phyloP scores from a whole-genome alignment of 2,113 vertebrate genomes.

The Callipepla californica region DNA sequence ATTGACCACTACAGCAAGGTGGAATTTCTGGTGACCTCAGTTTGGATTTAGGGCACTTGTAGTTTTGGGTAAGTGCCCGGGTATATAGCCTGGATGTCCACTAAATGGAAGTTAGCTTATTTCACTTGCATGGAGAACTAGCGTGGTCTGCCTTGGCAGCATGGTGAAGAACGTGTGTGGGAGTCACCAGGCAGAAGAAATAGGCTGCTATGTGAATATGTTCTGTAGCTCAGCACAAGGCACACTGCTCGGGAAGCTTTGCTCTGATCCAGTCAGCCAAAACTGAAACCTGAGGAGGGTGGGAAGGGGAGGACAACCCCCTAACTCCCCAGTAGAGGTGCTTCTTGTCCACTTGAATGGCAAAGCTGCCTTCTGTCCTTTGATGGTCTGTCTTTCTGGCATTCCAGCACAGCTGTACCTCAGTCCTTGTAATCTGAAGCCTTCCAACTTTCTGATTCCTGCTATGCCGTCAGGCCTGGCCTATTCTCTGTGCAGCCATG shows the following conservation, averaged over 20 bases:
- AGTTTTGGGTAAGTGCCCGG: neutral
- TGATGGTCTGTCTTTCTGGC: neutral
- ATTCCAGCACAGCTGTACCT: neutral
- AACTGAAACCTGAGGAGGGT: neutral
- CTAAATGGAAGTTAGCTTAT: neutral
- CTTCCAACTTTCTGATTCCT: neutral
- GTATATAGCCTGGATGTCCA: neutral
- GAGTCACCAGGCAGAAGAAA: constrained; percentile 47
- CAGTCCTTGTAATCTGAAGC: neutral
- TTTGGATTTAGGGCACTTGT: neutral
- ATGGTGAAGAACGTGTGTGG: constrained; percentile 35
- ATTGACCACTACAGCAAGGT: neutral
- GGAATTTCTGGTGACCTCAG: neutral
- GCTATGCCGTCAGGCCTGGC: neutral
- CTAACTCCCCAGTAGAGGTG: neutral
- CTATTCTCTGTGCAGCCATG: constrained; percentile 1
- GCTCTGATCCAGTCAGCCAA: neutral
- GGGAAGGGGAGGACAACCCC: neutral
- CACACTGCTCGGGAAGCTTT: neutral
- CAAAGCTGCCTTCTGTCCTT: neutral
- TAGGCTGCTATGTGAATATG: neutral
- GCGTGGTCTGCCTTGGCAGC: constrained; percentile 18
- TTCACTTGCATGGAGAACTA: neutral
- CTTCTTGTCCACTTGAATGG: neutral
- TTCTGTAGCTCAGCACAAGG: constrained; percentile 42